Conservation (phyloP, 2,797 vertebrate genomes). For the Catharus ustulatus region DNA sequence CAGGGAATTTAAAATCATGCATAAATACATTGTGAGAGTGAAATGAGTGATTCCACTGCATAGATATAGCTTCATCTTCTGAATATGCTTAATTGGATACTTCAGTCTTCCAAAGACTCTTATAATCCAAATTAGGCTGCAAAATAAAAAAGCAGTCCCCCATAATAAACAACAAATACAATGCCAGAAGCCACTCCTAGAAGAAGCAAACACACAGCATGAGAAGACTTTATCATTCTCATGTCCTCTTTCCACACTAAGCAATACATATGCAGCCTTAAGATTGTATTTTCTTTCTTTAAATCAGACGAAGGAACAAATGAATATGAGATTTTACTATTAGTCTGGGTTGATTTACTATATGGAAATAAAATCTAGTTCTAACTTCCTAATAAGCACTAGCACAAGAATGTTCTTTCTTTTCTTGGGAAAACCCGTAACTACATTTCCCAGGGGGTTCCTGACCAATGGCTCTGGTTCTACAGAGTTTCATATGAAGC, state of each 20-base stretch:
- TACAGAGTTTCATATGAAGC: background rate
- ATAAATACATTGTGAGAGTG: constrained; percentile 27
- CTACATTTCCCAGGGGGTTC: background rate
- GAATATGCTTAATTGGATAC: constrained; percentile 46
- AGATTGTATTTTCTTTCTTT: background rate
- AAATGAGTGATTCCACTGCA: constrained; percentile 56
- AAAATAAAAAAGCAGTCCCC: constrained; percentile 50
- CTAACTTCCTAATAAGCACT: constrained; percentile 1
- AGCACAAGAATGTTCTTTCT: background rate
- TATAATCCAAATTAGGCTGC: constrained; percentile 54
- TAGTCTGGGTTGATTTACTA: constrained; percentile 1
- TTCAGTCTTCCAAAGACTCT: constrained; percentile 54
- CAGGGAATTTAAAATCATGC: constrained; percentile 42
- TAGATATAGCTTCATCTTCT: constrained; percentile 52
- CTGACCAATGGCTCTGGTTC: background rate
- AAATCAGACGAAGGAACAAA: constrained; percentile 22
- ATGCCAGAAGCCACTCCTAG: background rate
- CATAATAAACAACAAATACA: constrained; percentile 34
- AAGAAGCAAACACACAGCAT: constrained; percentile 43
- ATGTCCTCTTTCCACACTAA: background rate
- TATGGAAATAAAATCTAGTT: constrained; percentile 20
- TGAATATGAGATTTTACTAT: constrained; percentile 24
- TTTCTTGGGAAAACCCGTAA: background rate
- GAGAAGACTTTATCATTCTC: constrained; percentile 22
- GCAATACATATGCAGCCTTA: background rate